Evolutionary conservation across 2,888 invertebrate genomes (phyloP), one percentile per base, ranked within the genome.

Genomic region (Leptopilina myrica): DNA sequence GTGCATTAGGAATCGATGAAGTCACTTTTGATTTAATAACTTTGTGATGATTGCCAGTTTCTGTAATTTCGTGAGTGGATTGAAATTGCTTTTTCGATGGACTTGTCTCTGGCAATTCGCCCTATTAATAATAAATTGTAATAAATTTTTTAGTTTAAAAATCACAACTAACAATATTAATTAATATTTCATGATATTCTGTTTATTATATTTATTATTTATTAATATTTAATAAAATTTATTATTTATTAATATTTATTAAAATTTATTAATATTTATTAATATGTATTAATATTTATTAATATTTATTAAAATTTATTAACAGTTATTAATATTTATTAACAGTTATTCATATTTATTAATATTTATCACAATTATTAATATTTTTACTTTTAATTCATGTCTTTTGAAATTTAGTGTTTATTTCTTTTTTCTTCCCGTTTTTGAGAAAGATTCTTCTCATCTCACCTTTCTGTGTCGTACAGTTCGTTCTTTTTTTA

Each of bases 381-480:
- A 33, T 33, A 33, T 33, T 33, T 33, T 33, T 33, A 33, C 3
- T 33, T 33, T 33, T 33, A 1, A 33, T 33, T 33, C 33, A 33
- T 3, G 33, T 33, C 33, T 33, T 33, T 33, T 33, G 3, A 33
- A 33, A 33, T 33, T 33, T 33, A 33, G 33, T 33, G 33, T 33
- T 33, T 33, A 3, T 49, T 15, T n/a, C n/a, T n/a, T 9, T 69
- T 53, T 53, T 53, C 5, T 26, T 53, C 53, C 5, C 8, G 14
- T 12, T 59, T 15, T 2, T 5, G 5, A 59, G n/a, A 59, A 59
- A 12, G n/a, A 59, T 33, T 46, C 53, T 79, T 40, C 49, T 33
- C 5, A 33, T 33, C 53, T 78, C 79, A 87, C 87, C 79, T 78
- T 86, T 73, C 81, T 87, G n/a, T 85, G 84, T 46, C 80, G 81